A percentile compares a stretch with the other conserved stretches of the same genome.
Evolutionary conservation across 2,113 vertebrate genomes (phyloP).

Genomic region (Corydoras sp.): DNA sequence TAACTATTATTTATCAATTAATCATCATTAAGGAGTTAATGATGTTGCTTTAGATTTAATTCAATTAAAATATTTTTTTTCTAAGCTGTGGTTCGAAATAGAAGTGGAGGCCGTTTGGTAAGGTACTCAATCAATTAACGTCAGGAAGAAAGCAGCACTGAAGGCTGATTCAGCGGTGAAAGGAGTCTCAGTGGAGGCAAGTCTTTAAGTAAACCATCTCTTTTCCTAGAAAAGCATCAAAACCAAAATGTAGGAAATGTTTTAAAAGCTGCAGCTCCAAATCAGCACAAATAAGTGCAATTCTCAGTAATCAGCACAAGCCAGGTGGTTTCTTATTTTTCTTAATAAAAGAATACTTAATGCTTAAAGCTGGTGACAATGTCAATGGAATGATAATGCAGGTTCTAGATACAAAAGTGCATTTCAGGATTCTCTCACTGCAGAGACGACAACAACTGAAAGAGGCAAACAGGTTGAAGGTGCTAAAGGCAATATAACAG

Average conservation of each 20-base stretch:
- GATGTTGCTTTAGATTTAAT: constrained; percentile 63
- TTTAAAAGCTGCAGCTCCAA: constrained; percentile 21
- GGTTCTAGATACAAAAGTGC: constrained; percentile 49
- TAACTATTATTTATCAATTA: constrained; percentile 64
- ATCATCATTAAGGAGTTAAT: constrained; percentile 64
- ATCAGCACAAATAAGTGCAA: constrained; percentile 43
- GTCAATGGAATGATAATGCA: constrained; percentile 40
- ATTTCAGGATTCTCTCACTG: constrained; percentile 51
- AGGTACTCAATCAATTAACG: constrained; percentile 56
- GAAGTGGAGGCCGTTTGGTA: constrained; percentile 52
- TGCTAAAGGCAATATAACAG: constrained; percentile 42
- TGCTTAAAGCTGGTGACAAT: constrained; percentile 26
- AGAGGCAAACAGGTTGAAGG: constrained; percentile 54
- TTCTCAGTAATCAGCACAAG: constrained; percentile 36
- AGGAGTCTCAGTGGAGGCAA: not conserved
- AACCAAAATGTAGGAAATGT: constrained; percentile 30
- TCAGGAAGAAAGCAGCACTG: constrained; percentile 48
- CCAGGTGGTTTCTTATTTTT: constrained; percentile 24
- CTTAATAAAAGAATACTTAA: constrained; percentile 37
- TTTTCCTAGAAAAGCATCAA: constrained; percentile 16
- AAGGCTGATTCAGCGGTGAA: constrained; percentile 36
- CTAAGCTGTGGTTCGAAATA: constrained; percentile 48
- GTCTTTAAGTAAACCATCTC: constrained; percentile 8
- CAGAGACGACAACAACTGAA: constrained; percentile 54
- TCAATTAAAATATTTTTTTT: constrained; percentile 49